Evolutionary conservation across 2,888 invertebrate species (phyloP), one percentile per base, ranked within the genome.

Genomic region (Lysandra coridon): DNA sequence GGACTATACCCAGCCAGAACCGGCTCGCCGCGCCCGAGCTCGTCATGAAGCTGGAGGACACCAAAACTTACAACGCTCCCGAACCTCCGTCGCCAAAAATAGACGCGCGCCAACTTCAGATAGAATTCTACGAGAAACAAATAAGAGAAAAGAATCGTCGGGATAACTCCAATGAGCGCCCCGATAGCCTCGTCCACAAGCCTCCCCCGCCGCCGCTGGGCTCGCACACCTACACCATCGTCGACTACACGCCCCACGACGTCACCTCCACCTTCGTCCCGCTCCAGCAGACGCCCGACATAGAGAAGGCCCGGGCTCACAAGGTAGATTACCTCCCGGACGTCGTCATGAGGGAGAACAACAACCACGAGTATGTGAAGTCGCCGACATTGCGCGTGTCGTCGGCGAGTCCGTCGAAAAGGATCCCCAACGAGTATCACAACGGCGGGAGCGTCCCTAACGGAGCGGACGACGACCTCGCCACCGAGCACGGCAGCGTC

Each of bases 401-500:
- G 81, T 81, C 82, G 79, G 82, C 84, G 83, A 83, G 84, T 81
- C 87, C 88, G 4, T 85, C 85, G 78, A 85, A 86, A 62, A 83
- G 82, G 80, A 80, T 83, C 57, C 83, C 86, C 30, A 83, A 84
- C 30, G 85, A 84, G 23, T 84, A 85, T 60, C 88, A 85, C 69
- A 89, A 89, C 80, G 90, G 90, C 1, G 84, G 86, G 75, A 81
- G 81, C 30, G 53, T 82, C 23, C 84, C 85, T 79, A 84, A 83
- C 37, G 85, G 85, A 79, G 87, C 64, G 30, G 92, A 90, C 73
- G 91, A 91, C 40, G 92, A 90, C 79, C 90, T 91, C 81, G 88
- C 95, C 62, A 95, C 95, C 23, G 96, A 96, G 87, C 96, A 96
- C 86, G 94, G 94, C 80, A 96, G 97, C 81, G 96, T 96, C 40